Conservation (phyloP, 2,797 vertebrate genomes). For the Poliocrania exsul region DNA sequence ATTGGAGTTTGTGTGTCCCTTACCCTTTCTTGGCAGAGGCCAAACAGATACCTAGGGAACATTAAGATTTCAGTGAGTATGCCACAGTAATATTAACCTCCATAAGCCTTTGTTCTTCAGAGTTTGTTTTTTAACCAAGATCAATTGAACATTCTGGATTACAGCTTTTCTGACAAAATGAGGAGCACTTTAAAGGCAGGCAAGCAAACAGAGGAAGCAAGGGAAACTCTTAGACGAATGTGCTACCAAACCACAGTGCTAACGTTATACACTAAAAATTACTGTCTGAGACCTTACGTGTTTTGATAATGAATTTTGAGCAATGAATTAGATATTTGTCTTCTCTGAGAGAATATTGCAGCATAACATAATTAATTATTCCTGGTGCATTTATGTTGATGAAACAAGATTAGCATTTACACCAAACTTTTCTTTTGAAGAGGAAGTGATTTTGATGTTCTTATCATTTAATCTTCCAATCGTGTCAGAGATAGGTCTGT, state of each 20-base stretch:
- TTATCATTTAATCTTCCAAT: not conserved
- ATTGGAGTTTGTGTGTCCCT: not conserved
- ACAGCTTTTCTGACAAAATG: not conserved
- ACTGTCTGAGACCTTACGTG: not conserved
- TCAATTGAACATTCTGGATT: not conserved
- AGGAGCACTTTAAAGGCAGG: not conserved
- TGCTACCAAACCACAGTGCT: not conserved
- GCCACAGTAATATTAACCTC: not conserved
- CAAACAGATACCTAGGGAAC: not conserved
- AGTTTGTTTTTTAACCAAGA: not conserved
- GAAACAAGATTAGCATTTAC: not conserved
- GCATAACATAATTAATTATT: not conserved
- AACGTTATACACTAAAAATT: not conserved
- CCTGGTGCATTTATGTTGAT: fast-evolving
- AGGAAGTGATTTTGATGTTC: not conserved
- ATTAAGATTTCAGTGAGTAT: not conserved
- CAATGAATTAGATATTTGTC: not conserved
- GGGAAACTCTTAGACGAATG: not conserved
- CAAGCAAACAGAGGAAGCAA: not conserved
- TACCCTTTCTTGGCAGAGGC: not conserved
- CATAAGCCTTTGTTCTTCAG: not conserved
- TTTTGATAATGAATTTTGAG: not conserved
- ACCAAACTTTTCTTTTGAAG: not conserved
- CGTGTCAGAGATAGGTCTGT: not conserved
- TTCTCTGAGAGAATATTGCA: not conserved